These are phyloP conservation scores for Apamea crenata DNA, from an alignment of 2,888 invertebrate genomes.

Conservation along the genomic window DNA sequence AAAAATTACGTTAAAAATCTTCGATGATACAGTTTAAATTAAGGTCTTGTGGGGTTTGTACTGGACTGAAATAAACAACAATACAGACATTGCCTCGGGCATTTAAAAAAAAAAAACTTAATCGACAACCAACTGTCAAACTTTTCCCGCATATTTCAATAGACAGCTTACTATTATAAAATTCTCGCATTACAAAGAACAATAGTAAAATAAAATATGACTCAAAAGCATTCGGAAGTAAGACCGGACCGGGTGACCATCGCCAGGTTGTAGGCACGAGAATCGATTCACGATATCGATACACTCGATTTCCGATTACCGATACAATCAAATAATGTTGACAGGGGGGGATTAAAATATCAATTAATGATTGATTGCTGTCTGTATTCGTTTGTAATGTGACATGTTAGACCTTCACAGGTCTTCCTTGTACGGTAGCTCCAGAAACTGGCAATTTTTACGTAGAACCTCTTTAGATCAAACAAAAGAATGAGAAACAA, in stretches of 20 bases:
- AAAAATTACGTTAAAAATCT: no score
- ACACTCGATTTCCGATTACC: conserved; percentile 64
- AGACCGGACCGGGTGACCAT: conserved; percentile 63
- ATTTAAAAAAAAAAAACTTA: not conserved
- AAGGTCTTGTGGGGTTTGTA: no score
- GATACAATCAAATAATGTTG: conserved; percentile 68
- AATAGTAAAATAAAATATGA: conserved; percentile 44
- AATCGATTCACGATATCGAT: conserved; percentile 70
- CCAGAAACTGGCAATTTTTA: conserved; percentile 18
- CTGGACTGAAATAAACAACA: not conserved
- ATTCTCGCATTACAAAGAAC: conserved; percentile 24
- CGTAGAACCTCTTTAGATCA: not conserved
- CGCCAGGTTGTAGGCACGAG: conserved; percentile 49
- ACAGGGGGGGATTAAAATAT: conserved; percentile 63
- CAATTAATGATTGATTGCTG: conserved; percentile 57
- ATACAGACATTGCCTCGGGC: not conserved
- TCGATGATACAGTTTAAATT: no score
- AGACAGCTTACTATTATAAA: not conserved
- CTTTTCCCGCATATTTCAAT: not conserved
- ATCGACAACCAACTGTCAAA: conserved; percentile 1
- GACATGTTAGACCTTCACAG: conserved; percentile 63
- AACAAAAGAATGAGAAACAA: not conserved
- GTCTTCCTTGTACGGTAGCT: conserved; percentile 62
- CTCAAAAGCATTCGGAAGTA: conserved; percentile 65
- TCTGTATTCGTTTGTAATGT: conserved; percentile 51